A percentile compares a stretch with the other conserved stretches of the same genome.
Conservation (phyloP, 2,888 invertebrate genomes). For the Alloscopus bannaensis region DNA sequence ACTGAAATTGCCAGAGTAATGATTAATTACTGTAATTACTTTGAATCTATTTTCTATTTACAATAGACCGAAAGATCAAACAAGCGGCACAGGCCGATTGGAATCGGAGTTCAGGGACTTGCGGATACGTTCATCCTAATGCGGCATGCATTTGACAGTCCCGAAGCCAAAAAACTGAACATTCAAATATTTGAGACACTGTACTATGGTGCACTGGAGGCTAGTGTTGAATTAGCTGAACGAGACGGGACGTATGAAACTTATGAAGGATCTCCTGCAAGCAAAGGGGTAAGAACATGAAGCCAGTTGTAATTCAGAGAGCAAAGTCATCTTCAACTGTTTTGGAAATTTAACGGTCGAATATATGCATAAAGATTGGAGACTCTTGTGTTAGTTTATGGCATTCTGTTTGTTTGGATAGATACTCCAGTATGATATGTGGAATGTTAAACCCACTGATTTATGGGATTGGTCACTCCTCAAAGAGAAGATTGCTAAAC, state of each 20-base stretch:
- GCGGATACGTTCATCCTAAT: conserved; percentile 97
- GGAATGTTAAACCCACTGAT: conserved; percentile 90
- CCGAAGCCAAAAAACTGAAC: conserved; percentile 89
- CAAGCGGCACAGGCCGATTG: conserved; percentile 82
- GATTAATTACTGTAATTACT: too few species aligned
- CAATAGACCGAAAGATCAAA: conserved; percentile 85
- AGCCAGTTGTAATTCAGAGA: too few species aligned
- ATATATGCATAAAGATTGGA: conserved; percentile 13
- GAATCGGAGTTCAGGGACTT: conserved; percentile 97
- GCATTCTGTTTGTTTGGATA: conserved; percentile 74
- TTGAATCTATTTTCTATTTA: conserved; percentile 47
- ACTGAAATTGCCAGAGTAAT: too few species aligned
- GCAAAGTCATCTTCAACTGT: too few species aligned
- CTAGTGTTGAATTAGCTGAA: conserved; percentile 95
- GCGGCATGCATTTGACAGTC: conserved; percentile 94
- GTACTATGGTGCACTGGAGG: conserved; percentile 97
- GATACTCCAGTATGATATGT: conserved; percentile 98
- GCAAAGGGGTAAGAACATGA: conserved; percentile 83
- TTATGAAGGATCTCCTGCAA: conserved; percentile 93
- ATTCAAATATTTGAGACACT: conserved; percentile 98
- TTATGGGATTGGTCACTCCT: conserved; percentile 93
- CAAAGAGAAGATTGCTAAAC: conserved; percentile 88
- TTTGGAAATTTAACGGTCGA: not conserved
- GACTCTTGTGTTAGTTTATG: not conserved
- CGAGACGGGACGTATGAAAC: conserved; percentile 91